Percentiles rank a stretch among this genome's conserved stretches.
Conservation (phyloP, 1,140 invertebrate species). For the Chelonus insularis region DNA sequence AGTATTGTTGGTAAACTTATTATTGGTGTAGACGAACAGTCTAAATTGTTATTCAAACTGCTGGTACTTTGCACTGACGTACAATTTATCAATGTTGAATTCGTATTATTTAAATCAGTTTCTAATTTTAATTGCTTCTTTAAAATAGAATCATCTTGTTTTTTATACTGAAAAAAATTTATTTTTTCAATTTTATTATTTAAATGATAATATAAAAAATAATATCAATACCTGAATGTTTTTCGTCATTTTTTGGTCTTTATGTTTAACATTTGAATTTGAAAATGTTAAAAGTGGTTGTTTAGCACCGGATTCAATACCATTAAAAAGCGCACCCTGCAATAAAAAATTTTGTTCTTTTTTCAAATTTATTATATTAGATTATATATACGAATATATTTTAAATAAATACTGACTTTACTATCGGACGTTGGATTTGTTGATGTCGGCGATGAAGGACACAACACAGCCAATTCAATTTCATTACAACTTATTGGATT, state of each 20-base stretch:
- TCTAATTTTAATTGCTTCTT: slow-evolving; percentile 26
- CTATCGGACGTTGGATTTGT: slow-evolving; percentile 48
- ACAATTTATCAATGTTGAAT: slow-evolving; percentile 50
- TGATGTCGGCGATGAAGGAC: slow-evolving; percentile 46
- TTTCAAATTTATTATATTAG: not conserved
- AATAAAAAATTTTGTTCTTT: slow-evolving; percentile 14
- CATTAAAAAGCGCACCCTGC: slow-evolving; percentile 58
- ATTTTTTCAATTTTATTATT: slow-evolving; percentile 14
- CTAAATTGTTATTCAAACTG: slow-evolving; percentile 55
- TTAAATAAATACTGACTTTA: slow-evolving; percentile 34
- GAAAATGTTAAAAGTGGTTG: slow-evolving; percentile 55
- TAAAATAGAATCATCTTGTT: slow-evolving; percentile 33
- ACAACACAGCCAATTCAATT: slow-evolving; percentile 52
- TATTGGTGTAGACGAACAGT: slow-evolving; percentile 34
- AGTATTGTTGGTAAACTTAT: slow-evolving; percentile 41
- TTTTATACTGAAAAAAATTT: slow-evolving; percentile 42
- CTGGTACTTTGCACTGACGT: slow-evolving; percentile 45
- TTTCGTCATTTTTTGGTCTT: slow-evolving; percentile 60
- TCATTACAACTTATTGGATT: slow-evolving; percentile 41
- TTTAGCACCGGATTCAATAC: slow-evolving; percentile 54
- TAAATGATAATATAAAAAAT: not conserved
- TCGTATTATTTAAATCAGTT: slow-evolving; percentile 45
- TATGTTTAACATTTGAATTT: slow-evolving; percentile 56
- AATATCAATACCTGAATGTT: slow-evolving; percentile 60
- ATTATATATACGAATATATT: not conserved